These are phyloP conservation scores for Chalcis sispes DNA, from an alignment of 2,888 invertebrate genomes.

Conservation along the genomic window DNA sequence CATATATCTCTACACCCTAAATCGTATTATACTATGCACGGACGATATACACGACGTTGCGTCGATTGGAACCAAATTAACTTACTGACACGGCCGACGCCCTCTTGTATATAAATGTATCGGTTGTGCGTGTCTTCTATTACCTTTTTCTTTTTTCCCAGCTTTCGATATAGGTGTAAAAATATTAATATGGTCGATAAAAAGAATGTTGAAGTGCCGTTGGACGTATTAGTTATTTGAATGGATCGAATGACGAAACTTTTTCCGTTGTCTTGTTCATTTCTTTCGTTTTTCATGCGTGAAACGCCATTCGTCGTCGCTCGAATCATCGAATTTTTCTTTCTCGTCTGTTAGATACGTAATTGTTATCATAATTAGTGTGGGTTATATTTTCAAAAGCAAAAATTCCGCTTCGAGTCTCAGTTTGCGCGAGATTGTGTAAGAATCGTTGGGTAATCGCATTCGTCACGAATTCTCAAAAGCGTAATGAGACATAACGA, in stretches of 20 bases:
- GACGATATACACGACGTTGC: constrained; percentile 30
- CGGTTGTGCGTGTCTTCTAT: constrained; percentile 30
- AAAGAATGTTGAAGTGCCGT: background rate
- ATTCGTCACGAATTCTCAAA: constrained; percentile 35
- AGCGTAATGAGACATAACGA: constrained; percentile 32
- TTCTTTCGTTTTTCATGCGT: no score
- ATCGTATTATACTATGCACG: background rate
- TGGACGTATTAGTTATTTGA: no score
- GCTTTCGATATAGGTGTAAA: constrained; percentile 15
- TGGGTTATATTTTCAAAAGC: no score
- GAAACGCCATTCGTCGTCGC: no score
- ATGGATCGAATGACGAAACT: no score
- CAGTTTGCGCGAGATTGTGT: no score
- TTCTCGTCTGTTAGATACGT: no score
- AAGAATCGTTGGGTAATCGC: background rate
- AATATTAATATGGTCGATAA: background rate
- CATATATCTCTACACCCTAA: constrained; percentile 31
- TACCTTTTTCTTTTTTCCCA: background rate
- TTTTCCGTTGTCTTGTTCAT: no score
- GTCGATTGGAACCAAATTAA: constrained; percentile 42
- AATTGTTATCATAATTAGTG: no score
- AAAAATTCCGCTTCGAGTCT: constrained; percentile 14
- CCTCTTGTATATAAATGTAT: constrained; percentile 25
- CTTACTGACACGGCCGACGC: background rate
- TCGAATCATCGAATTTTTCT: no score